Base-by-base conservation (phyloP, 2,113 vertebrate genomes). In the Ammospiza caudacuta region DNA sequence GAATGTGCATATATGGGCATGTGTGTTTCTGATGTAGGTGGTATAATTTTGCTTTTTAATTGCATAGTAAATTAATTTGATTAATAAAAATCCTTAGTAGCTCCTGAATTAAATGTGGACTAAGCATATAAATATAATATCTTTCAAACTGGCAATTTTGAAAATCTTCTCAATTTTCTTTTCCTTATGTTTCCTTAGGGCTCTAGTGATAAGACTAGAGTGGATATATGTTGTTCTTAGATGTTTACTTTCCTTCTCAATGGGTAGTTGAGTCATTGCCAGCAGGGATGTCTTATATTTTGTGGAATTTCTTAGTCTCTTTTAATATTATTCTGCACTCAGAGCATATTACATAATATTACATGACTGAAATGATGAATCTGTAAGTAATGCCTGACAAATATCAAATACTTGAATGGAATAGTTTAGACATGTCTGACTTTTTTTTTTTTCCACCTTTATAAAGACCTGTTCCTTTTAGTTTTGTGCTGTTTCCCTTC, bases 41-140 rank as follows among this genome's bases (percentile, higher is more conserved):
- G 15, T 75, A 27, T 78, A 91, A 91, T 95, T 91, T 91, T 87
- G 46, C 49, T 93, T 96, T 97, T 92, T 97, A 97, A 96, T 97
- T 95, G 63, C 89, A 85, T 76, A 89, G 63, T 91, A 97, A 96
- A 95, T 95, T 93, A 83, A 92, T 92, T 94, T 95, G 83, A 95
- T 95, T 89, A 90, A 91, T 91, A 96, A 94, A 95, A 94, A 59
- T 67, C 29, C 39, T 51, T 31, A 12, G 20, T 79, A 47, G 16
- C 29, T 90, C 37, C 25, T 58, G 69, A 89, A 89, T 91, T 91
- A 94, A 94, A 72, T 57, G 21, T 43, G 28, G 27, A 23, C 24
- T 74, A 62, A 63, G 27, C 33, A 46, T 62, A 69, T 89, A 89
- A 85, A 94, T 87, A 79, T 21, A 24, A 6, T 54, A 43, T 46